Percentiles rank a stretch among this genome's conserved stretches.
These are phyloP conservation scores for Drosophila yakuba DNA, from an alignment of 1,140 invertebrate genomes.

Conservation along the genomic window DNA sequence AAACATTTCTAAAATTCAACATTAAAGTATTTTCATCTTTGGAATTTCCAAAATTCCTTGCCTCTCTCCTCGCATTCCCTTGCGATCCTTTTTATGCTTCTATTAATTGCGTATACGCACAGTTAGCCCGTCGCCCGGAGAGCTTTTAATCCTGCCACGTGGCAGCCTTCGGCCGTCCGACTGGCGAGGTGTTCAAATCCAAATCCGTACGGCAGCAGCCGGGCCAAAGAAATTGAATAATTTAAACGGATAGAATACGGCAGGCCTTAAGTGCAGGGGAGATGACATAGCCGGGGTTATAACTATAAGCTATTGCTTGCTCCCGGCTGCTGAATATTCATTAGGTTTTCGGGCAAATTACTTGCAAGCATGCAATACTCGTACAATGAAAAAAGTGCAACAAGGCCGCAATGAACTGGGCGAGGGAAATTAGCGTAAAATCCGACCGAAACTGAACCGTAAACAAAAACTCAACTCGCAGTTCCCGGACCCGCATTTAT, in stretches of 20 bases:
- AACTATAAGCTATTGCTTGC: constrained; percentile 35
- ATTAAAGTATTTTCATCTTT: neutral
- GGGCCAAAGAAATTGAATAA: constrained; percentile 41
- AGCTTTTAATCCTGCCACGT: constrained; percentile 50
- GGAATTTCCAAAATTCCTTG: neutral
- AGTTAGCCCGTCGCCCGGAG: constrained; percentile 29
- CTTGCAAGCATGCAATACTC: constrained; percentile 34
- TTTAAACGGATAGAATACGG: constrained; percentile 47
- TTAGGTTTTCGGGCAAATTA: constrained; percentile 39
- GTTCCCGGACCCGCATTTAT: constrained; percentile 38
- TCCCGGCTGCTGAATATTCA: constrained; percentile 45
- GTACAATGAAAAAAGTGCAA: constrained; percentile 25
- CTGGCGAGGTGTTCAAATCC: constrained; percentile 33
- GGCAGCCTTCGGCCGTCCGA: constrained; percentile 26
- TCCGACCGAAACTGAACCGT: constrained; percentile 36
- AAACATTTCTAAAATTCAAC: neutral
- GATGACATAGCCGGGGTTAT: constrained; percentile 22
- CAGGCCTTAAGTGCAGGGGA: constrained; percentile 17
- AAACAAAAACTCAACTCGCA: constrained; percentile 45
- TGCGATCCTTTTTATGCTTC: constrained; percentile 6
- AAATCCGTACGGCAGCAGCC: constrained; percentile 30
- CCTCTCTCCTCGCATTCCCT: neutral
- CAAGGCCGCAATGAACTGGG: constrained; percentile 35
- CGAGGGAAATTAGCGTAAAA: constrained; percentile 50
- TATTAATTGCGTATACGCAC: constrained; percentile 49